Evolutionary conservation across 2,888 invertebrate genomes (phyloP).

Genomic region (Acanthopleura granulata): DNA sequence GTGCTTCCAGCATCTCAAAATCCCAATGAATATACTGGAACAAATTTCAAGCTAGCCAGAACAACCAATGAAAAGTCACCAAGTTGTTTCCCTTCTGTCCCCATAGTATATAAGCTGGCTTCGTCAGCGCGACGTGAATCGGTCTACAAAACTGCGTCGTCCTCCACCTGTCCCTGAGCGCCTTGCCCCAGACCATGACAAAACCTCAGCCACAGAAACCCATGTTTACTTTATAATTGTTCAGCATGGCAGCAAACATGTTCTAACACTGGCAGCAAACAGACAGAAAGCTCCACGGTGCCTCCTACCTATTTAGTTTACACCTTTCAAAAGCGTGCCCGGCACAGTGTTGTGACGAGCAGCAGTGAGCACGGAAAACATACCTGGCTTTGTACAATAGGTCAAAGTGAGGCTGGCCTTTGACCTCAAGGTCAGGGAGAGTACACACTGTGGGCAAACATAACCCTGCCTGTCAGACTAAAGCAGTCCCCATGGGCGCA

Average conservation of each 20-base stretch:
- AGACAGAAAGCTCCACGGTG: background rate
- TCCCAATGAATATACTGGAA: too few relatives aligned
- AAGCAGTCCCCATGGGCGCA: background rate
- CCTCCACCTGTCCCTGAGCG: too few relatives aligned
- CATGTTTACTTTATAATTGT: too few relatives aligned
- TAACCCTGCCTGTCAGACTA: slow-evolving; percentile 1
- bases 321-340: background rate
- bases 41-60: too few relatives aligned
- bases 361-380: background rate
- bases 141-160: too few relatives aligned
- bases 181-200: too few relatives aligned
- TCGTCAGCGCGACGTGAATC: too few relatives aligned
- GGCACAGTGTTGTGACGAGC: background rate
- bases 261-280: background rate
- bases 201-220: too few relatives aligned
- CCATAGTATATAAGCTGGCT: too few relatives aligned
- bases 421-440: background rate
- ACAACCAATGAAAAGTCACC: too few relatives aligned
- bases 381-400: background rate
- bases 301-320: background rate
- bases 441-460: background rate
- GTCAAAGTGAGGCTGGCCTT: background rate
- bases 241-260: slow-evolving; percentile 1
- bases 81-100: too few relatives aligned
- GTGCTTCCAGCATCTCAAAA: too few relatives aligned